Conservation (phyloP, 2,888 invertebrate genomes). For the Pachymerium ferrugineum region DNA sequence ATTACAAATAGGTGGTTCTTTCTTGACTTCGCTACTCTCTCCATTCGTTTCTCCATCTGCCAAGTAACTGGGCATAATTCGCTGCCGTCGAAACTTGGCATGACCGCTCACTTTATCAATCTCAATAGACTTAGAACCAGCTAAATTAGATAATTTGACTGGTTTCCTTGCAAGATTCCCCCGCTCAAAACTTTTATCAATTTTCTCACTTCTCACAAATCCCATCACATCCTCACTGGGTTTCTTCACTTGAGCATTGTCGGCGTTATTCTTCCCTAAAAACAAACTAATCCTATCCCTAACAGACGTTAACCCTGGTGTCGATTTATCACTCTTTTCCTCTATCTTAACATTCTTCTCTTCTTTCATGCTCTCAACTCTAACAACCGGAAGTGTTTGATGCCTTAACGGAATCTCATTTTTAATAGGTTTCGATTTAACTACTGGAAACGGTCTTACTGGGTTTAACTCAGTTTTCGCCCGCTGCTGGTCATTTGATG, state of each 20-base stretch:
- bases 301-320: not conserved
- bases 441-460: not conserved
- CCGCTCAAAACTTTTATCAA: not conserved
- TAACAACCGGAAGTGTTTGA: not conserved
- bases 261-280: not conserved
- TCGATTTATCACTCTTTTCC: no score
- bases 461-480: not conserved
- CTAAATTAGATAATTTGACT: not conserved
- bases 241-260: not conserved
- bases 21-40: not conserved
- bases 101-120: not conserved
- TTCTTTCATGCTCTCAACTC: not conserved
- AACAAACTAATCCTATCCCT: not conserved
- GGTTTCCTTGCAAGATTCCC: not conserved
- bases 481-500: not conserved
- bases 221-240: not conserved
- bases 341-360: not conserved
- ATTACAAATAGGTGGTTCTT: not conserved
- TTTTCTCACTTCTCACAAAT: not conserved
- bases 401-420: no score
- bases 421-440: no score
- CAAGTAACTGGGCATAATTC: not conserved
- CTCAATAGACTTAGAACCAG: not conserved
- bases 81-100: slow-evolving; percentile 31
- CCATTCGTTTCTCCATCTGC: not conserved